These are phyloP conservation scores for Macropus fuliginosus DNA, from an alignment of 2,797 vertebrate genomes.

Conservation along the genomic window DNA sequence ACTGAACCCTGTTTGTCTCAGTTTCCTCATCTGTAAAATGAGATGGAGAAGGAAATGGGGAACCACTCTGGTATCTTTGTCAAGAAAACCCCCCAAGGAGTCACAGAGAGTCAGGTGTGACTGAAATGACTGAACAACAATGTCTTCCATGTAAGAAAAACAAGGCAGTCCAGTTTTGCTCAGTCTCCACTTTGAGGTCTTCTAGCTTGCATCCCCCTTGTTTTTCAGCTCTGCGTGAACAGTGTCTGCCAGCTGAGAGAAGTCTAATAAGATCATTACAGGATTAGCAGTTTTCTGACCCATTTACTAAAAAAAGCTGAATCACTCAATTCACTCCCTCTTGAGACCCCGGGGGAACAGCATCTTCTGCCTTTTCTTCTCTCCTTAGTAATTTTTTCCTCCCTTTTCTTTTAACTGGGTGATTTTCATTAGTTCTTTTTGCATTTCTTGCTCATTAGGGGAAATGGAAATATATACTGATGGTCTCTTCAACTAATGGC, in stretches of 20 bases:
- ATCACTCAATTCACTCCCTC: constrained; percentile 67
- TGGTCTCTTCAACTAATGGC: constrained; percentile 56
- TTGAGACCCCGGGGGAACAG: constrained; percentile 69
- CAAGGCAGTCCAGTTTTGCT: constrained; percentile 28
- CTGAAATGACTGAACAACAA: background rate
- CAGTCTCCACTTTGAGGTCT: constrained; percentile 33
- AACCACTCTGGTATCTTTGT: background rate
- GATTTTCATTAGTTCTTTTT: constrained; percentile 59
- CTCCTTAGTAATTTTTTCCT: constrained; percentile 59
- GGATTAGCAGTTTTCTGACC: constrained; percentile 76
- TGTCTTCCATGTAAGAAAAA: constrained; percentile 36
- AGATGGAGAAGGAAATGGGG: background rate
- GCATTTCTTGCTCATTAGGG: constrained; percentile 62
- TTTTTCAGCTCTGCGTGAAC: constrained; percentile 54
- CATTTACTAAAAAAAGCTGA: constrained; percentile 78
- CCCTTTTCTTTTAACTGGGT: constrained; percentile 62
- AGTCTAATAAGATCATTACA: constrained; percentile 57
- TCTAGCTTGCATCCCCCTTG: constrained; percentile 44
- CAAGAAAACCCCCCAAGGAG: background rate
- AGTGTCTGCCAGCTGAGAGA: constrained; percentile 54
- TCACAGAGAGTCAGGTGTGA: background rate
- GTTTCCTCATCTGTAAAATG: background rate
- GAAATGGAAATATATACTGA: constrained; percentile 37
- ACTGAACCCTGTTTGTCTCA: background rate
- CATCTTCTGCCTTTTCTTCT: constrained; percentile 63